A percentile compares a stretch with the other conserved stretches of the same genome.
Conservation (phyloP, 2,888 invertebrate genomes). For the Deroplatys truncata region DNA sequence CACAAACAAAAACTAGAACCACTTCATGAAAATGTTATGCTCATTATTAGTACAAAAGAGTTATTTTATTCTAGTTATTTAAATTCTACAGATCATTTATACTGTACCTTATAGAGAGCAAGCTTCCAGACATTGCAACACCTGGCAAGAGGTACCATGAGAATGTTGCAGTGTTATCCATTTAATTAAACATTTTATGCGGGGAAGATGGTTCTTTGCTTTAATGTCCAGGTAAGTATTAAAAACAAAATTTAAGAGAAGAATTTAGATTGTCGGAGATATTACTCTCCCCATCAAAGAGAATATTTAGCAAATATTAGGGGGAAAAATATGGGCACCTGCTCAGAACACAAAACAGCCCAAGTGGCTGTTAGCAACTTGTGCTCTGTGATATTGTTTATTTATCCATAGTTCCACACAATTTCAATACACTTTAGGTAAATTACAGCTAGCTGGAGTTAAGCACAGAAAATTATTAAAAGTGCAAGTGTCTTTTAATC, state of each 20-base stretch:
- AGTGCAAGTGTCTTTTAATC: background rate
- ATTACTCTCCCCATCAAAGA: too few relatives aligned
- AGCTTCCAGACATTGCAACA: background rate
- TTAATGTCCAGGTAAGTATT: background rate
- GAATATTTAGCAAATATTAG: too few relatives aligned
- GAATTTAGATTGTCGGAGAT: too few relatives aligned
- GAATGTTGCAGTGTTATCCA: background rate
- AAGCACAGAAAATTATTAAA: background rate
- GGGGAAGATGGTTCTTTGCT: background rate
- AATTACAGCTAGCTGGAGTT: background rate
- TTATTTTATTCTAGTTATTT: background rate
- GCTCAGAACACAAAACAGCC: background rate
- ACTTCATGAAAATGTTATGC: background rate
- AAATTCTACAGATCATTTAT: background rate
- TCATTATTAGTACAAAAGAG: background rate
- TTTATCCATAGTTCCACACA: background rate
- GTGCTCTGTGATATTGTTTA: background rate
- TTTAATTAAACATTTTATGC: background rate
- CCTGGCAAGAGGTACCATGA: background rate
- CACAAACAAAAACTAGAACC: background rate
- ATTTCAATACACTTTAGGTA: background rate
- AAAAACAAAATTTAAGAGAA: too few relatives aligned
- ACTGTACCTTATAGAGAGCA: background rate
- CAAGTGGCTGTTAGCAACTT: background rate
- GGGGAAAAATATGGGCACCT: background rate